Base-by-base conservation (phyloP, 2,113 vertebrate species). In the Tylochromis polylepis region DNA sequence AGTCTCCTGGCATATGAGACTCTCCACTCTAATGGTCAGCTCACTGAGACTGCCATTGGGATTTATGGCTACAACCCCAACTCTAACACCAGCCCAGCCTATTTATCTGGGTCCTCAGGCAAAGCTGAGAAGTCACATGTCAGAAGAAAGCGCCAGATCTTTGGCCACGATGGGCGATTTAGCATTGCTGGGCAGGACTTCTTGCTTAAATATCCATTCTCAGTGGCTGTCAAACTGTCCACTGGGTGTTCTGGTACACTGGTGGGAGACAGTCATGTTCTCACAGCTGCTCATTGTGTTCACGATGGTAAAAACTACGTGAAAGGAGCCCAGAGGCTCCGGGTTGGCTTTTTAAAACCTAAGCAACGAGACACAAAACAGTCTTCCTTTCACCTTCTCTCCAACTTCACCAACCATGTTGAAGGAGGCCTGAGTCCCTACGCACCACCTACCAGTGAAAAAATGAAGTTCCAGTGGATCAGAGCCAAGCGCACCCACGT, bases 391-490 rank as follows among this genome's bases (percentile, higher is more conserved):
- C 83, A 95, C 55, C 20, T 57, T 46, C 31, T 70, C 20, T 81
- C 88, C 24, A 93, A 93, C 86, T 80, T 91, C 70, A 93, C 79
- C 88, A 93, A 97, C 94, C 70, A 78, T 11, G 85, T 96, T 86
- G 9, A 96, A 60, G 89, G 89, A 86, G 1, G 89, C 58, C 4
- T 55, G 62, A 62, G 93, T 93, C 78, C 46, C 0, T 90, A 92
- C 3, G 29, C 86, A 29, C 90, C 89, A 3, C 91, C 94, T 4
- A 79, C 81, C 43, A 89, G 91, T 0, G 97, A 97, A 58, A 97
- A 96, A 92, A 98, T 98, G 97, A 98, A 98, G 92, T 99, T 99
- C 95, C 98, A 99, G 91, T 99, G 98, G 98, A 99, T 99, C 92
- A 95, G 98, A 20, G 98, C 98, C 90, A 98, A 97, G 93, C 97